A percentile compares a stretch with the other conserved stretches of the same genome.
These are phyloP conservation scores for Enhydra lutris DNA, from an alignment of 2,113 vertebrate species.

Conservation along the genomic window DNA sequence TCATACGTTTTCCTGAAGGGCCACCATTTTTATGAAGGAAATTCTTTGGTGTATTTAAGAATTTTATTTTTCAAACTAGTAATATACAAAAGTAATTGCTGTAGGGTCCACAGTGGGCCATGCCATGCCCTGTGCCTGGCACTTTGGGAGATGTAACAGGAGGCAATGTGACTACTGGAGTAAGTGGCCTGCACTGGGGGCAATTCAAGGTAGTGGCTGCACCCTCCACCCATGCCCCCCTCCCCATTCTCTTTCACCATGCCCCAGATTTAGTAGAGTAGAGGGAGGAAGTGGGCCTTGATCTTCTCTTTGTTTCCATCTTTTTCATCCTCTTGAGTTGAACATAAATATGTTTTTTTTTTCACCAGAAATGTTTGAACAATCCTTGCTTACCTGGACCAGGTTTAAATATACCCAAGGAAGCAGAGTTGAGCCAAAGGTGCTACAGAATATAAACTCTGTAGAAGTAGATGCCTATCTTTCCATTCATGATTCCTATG, in stretches of 20 bases:
- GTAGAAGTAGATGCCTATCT: background rate
- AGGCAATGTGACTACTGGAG: background rate
- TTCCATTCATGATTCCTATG: background rate
- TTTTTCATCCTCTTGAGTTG: background rate
- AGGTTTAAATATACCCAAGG: background rate
- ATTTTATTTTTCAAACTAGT: background rate
- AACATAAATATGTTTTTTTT: background rate
- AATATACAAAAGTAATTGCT: background rate
- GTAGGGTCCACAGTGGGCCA: background rate
- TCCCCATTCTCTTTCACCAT: no score
- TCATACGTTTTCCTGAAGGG: background rate
- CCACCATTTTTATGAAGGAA: background rate
- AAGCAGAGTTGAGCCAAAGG: background rate
- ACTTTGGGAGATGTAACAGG: background rate
- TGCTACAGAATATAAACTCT: background rate
- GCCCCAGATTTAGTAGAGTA: background rate
- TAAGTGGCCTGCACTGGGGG: background rate
- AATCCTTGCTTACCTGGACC: background rate
- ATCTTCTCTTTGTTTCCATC: no score
- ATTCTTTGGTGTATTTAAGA: background rate
- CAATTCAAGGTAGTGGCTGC: background rate
- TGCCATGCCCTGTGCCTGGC: background rate
- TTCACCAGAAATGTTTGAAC: background rate
- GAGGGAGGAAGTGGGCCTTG: background rate
- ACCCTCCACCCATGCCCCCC: fast-evolving